Evolutionary conservation across 2,797 vertebrate genomes (phyloP).

Genomic region (Sebastes matsubarae): DNA sequence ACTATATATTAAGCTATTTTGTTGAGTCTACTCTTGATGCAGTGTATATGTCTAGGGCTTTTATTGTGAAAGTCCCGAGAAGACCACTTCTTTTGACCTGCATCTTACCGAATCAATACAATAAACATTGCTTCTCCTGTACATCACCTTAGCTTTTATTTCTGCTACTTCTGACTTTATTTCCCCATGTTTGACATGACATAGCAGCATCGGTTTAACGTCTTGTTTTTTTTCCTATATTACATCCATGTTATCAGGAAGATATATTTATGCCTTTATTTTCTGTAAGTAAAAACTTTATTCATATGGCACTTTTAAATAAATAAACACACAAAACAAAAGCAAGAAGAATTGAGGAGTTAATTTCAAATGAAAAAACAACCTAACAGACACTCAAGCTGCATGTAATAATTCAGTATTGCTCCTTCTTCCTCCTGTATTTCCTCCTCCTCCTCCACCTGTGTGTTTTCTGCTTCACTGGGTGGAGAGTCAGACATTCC

Average conservation of each 20-base stretch:
- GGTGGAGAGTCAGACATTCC: constrained; percentile 72
- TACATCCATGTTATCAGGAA: background rate
- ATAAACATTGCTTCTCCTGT: background rate
- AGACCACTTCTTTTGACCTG: background rate
- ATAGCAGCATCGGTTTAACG: too few species aligned
- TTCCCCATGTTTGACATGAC: background rate
- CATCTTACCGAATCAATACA: background rate
- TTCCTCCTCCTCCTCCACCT: constrained; percentile 58
- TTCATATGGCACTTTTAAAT: background rate
- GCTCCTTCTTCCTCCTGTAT: constrained; percentile 16
- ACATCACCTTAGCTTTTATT: background rate
- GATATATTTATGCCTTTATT: background rate
- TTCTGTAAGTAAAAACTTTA: background rate
- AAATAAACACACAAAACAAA: background rate
- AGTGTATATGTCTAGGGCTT: too few species aligned
- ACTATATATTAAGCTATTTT: too few species aligned
- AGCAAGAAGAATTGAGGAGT: background rate
- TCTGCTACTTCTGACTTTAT: background rate
- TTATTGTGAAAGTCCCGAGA: too few species aligned
- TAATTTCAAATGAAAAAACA: background rate
- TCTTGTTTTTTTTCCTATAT: too few species aligned
- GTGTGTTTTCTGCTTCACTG: constrained; percentile 73
- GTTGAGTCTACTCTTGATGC: too few species aligned
- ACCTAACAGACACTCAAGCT: background rate
- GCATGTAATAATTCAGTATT: background rate